Evolutionary conservation across 2,113 vertebrate genomes (phyloP).

Genomic region (Ageneiosus marmoratus): DNA sequence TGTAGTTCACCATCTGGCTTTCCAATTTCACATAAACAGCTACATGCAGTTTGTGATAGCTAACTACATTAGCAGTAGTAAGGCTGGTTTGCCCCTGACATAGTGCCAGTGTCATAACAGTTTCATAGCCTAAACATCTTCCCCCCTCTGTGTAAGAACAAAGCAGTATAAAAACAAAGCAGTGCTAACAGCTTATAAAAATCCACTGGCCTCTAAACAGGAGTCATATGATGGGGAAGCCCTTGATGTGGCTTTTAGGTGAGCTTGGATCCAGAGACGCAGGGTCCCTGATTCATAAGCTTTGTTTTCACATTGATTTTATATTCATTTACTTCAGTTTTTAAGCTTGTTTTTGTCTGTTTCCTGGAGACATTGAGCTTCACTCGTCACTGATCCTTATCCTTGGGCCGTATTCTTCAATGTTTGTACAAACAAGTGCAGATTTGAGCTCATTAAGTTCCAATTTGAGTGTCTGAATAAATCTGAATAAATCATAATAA

Average conservation of each 20-base stretch:
- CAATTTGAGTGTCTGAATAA: no score
- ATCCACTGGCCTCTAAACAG: slow-evolving; percentile 7
- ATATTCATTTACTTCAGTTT: neutral
- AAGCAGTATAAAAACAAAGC: slow-evolving; percentile 21
- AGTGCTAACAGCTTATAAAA: slow-evolving; percentile 19
- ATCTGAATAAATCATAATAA: neutral
- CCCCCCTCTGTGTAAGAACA: slow-evolving; percentile 8
- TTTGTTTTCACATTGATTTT: neutral
- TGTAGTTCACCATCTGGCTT: neutral
- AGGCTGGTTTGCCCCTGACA: neutral
- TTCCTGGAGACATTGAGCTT: no score
- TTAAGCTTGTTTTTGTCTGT: neutral
- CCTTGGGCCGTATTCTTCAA: no score
- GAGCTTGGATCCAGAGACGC: neutral
- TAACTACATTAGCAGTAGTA: neutral
- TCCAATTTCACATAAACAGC: neutral
- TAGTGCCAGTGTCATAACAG: neutral
- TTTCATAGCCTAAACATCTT: neutral
- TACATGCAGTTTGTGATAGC: neutral
- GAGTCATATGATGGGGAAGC: neutral
- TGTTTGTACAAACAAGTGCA: no score
- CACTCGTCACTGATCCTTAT: no score
- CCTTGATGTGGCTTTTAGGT: slow-evolving; percentile 13
- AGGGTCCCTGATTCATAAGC: slow-evolving; percentile 2
- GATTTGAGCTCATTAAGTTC: no score